Conservation (phyloP, 2,113 vertebrate species). For the Brachyhypopomus occidentalis region DNA sequence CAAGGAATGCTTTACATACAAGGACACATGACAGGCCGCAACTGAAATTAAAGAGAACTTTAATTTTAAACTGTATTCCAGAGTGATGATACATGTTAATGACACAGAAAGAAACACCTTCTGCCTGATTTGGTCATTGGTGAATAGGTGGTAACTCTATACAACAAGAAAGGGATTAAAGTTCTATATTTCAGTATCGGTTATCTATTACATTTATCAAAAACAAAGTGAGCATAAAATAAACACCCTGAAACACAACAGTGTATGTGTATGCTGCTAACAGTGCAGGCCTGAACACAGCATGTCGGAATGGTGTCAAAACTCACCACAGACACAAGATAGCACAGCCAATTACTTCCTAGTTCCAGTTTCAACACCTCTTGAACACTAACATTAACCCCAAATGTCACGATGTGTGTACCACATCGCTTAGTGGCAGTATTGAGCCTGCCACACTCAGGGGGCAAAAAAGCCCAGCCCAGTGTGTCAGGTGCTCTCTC, state of each 20-base stretch:
- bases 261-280: no score
- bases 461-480: neutral
- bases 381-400: neutral
- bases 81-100: neutral
- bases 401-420: neutral
- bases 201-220: no score
- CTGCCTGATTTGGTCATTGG: neutral
- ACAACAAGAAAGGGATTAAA: neutral
- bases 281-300: no score
- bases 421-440: neutral
- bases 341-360: neutral
- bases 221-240: neutral
- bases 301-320: neutral
- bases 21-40: neutral
- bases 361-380: neutral
- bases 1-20: neutral
- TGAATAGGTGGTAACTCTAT: neutral
- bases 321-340: neutral
- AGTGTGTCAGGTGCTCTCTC: constrained; percentile 14
- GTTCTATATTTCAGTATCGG: neutral
- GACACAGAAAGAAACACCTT: neutral
- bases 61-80: neutral
- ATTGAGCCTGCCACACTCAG: neutral
- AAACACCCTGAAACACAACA: no score
- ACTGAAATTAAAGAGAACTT: neutral